These are phyloP conservation scores for Littorina saxatilis DNA, from an alignment of 1,140 invertebrate genomes.

Conservation along the genomic window DNA sequence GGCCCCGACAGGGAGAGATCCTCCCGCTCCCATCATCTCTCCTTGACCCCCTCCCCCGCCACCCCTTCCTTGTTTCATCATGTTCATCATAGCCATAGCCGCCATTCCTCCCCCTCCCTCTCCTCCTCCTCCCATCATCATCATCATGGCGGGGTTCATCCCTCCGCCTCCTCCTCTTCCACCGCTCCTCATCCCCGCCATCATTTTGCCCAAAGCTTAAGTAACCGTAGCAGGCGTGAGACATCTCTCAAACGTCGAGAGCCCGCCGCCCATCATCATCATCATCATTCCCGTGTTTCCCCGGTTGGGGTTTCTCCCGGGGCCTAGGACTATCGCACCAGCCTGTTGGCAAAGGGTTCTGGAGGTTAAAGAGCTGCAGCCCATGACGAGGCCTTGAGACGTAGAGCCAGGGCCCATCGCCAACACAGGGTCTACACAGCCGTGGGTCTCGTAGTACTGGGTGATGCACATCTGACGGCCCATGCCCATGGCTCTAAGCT, in stretches of 20 bases:
- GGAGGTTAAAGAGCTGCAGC: neutral
- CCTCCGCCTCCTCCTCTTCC: neutral
- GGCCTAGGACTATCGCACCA: neutral
- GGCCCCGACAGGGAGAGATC: neutral
- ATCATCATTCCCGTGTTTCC: neutral
- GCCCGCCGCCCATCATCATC: conserved; percentile 10
- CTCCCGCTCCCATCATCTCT: neutral
- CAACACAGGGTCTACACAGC: conserved; percentile 23
- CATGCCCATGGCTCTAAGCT: neutral
- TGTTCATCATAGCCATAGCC: conserved; percentile 31
- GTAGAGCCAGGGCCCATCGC: neutral
- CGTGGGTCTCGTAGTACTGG: conserved; percentile 23
- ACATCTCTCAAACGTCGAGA: conserved; percentile 4
- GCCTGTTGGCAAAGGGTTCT: neutral
- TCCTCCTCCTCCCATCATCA: conserved; percentile 30
- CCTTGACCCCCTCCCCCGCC: no score
- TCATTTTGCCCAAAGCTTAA: neutral
- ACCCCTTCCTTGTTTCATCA: conserved; percentile 7
- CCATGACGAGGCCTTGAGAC: neutral
- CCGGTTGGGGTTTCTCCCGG: neutral
- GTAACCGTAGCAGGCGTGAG: neutral
- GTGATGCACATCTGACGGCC: conserved; percentile 19
- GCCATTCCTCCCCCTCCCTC: conserved; percentile 27
- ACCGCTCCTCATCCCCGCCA: neutral
- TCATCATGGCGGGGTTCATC: conserved; percentile 16